A percentile compares a stretch with the other conserved stretches of the same genome.
These are phyloP conservation scores for Heliconius himera DNA, from an alignment of 1,140 invertebrate genomes.

Conservation along the genomic window DNA sequence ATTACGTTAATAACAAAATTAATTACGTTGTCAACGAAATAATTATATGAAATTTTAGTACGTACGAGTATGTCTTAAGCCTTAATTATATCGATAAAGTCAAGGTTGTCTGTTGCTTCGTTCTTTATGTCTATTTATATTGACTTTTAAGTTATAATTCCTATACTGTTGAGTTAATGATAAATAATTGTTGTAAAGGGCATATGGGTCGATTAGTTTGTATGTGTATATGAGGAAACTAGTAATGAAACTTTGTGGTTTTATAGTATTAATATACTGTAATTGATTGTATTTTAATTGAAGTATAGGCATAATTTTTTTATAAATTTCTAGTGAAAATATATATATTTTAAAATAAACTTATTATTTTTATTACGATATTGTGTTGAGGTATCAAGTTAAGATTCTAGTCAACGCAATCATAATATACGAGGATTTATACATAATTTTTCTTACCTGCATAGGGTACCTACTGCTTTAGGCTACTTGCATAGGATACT, in stretches of 20 bases:
- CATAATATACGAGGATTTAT: too few relatives aligned
- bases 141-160: neutral
- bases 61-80: neutral
- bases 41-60: neutral
- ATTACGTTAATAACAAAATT: too few relatives aligned
- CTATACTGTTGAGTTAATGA: neutral
- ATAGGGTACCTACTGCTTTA: too few relatives aligned
- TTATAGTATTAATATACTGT: neutral
- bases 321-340: neutral
- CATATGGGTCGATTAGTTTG: neutral
- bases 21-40: neutral
- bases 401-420: too few relatives aligned
- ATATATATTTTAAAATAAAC: neutral
- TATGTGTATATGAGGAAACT: neutral
- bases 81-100: slow-evolving; percentile 16
- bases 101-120: slow-evolving; percentile 11
- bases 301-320: neutral
- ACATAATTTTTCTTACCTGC: too few relatives aligned
- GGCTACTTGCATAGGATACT: too few relatives aligned
- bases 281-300: neutral
- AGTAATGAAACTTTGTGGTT: neutral
- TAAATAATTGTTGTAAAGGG: neutral
- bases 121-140: neutral
- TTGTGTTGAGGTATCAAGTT: too few relatives aligned
- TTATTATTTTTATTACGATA: too few relatives aligned